Conservation (phyloP, 2,797 vertebrate species). For the Sitta carolinensis region DNA sequence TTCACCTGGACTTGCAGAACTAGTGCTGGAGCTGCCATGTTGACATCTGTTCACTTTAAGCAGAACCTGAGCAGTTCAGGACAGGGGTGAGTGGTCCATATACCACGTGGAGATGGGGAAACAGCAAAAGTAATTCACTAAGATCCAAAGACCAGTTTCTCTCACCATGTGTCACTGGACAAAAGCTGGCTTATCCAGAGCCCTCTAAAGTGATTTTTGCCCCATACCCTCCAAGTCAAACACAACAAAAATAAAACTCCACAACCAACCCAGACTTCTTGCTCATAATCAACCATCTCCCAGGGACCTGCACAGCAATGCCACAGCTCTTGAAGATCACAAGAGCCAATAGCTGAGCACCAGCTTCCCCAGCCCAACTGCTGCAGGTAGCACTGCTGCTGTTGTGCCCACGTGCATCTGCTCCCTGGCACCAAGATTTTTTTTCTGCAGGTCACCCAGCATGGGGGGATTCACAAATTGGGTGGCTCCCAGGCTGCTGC, state of each 20-base stretch:
- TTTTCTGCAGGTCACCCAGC: background rate
- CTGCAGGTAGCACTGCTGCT: background rate
- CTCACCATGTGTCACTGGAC: background rate
- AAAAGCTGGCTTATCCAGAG: background rate
- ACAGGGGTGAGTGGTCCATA: background rate
- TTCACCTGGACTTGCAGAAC: background rate
- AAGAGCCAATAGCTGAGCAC: background rate
- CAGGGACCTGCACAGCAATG: background rate
- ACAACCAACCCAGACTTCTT: background rate
- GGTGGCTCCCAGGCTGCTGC: background rate
- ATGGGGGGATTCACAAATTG: background rate
- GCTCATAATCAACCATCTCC: background rate
- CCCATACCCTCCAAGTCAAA: background rate
- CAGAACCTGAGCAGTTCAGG: background rate
- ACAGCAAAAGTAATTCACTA: background rate
- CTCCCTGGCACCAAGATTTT: background rate
- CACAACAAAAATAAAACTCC: background rate
- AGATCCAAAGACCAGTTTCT: background rate
- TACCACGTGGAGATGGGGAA: background rate
- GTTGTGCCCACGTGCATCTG: background rate
- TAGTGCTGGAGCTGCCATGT: background rate
- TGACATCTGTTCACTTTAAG: background rate
- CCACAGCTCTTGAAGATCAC: background rate
- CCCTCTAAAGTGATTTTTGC: background rate
- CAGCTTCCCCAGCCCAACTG: fast-evolving